Evolutionary conservation across 2,113 vertebrate genomes (phyloP).

Genomic region (Leucosticte australis): DNA sequence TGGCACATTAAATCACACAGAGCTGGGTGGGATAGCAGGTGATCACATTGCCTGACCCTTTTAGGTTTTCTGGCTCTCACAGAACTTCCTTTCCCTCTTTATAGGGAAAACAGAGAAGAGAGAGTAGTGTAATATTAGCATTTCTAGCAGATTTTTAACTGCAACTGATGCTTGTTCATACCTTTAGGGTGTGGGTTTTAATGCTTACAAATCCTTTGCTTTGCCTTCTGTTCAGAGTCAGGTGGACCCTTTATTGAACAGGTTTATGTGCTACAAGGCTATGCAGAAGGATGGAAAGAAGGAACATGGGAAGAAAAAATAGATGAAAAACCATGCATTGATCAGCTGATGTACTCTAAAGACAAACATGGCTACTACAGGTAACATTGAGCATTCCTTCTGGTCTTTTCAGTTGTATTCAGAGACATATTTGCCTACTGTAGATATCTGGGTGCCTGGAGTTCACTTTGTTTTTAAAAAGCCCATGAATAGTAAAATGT

Average conservation of each 20-base stretch:
- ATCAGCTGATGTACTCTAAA: conserved; percentile 84
- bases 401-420: background rate
- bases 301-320: conserved; percentile 96
- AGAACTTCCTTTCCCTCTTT: background rate
- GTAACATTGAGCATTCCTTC: conserved; percentile 38
- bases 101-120: background rate
- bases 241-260: conserved; percentile 95
- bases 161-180: background rate
- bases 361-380: conserved; percentile 92
- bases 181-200: accelerated
- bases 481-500: background rate
- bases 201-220: background rate
- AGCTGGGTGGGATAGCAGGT: background rate
- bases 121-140: background rate
- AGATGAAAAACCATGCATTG: conserved; percentile 85
- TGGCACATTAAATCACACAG: background rate
- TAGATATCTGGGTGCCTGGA: background rate
- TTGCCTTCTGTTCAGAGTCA: conserved; percentile 78
- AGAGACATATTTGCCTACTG: background rate
- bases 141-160: background rate
- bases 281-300: conserved; percentile 93
- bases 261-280: conserved; percentile 90
- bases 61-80: background rate
- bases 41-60: background rate
- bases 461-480: background rate